Base-by-base conservation (phyloP, 92 coral and sea anemone genomes). In the Parazoanthus darwini region DNA sequence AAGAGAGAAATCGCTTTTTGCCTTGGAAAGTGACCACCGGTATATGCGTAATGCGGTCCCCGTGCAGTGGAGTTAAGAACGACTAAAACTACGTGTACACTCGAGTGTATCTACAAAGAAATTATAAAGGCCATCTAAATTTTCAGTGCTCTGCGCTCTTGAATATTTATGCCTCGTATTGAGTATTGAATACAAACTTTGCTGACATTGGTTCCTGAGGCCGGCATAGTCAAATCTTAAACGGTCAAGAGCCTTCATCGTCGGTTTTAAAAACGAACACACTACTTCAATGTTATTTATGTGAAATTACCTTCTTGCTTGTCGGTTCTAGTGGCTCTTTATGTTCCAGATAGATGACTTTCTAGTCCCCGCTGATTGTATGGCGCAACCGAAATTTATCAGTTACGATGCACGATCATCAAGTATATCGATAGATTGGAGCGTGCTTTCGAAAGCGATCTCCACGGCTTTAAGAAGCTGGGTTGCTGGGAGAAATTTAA, bases 401-500 rank as follows among this genome's bases (percentile, higher is more conserved):
- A 63, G 70, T 63, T 63, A 7, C 70, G 70, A 63, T 20, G 22
- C 25, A 23, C 26, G 8, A 23, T 58, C 66, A 58, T 58, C 1
- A 51, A 8, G 15, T 1, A 8, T 8, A 51, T 51, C 13, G 70
- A 18, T 63, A 22, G 70, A 63, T 63, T 4, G n/a, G 26, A 63
- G 70, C 70, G n/a, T 63, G 70, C 70, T 63, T 63, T 63, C 70
- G 70, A 63, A 63, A 63, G 70, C 70, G 70, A 63, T 22, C 70
- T 63, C 26, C 8, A 6, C 70, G 26, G n/a, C 26, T 6, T 18
- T 23, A 63, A 63, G 70, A 22, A 13, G 59, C 18, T 63, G 25
- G 70, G 66, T 58, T 58, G 16, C 66, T 20, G 66, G 9, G 66
- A 58, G 66, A 58, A 23, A 63, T 63, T 63, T 63, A 6, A 63